Evolutionary conservation across 1,140 invertebrate genomes (phyloP).

Genomic region (Drosophila athabasca): DNA sequence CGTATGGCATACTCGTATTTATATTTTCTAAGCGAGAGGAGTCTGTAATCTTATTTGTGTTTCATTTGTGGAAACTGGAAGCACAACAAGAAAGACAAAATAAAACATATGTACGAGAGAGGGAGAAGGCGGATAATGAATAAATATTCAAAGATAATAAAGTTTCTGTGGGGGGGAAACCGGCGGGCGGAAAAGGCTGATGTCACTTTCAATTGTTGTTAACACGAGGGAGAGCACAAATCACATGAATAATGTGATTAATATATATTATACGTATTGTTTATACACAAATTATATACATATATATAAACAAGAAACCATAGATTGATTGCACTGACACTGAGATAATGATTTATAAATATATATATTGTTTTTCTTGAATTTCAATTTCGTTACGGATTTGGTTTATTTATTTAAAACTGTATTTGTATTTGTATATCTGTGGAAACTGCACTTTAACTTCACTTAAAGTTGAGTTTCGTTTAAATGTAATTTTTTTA

Average conservation of each 20-base stretch:
- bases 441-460: constrained; percentile 39
- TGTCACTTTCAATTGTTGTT: constrained; percentile 69
- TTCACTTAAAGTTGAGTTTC: constrained; percentile 30
- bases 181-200: constrained; percentile 34
- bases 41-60: constrained; percentile 26
- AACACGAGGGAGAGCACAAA: constrained; percentile 2
- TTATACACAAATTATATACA: constrained; percentile 16
- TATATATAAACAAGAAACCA: constrained; percentile 19
- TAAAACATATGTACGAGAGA: constrained; percentile 15
- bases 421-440: too few species aligned
- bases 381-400: background rate
- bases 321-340: constrained; percentile 4
- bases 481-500: constrained; percentile 28
- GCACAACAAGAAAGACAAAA: constrained; percentile 15
- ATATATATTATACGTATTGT: constrained; percentile 31
- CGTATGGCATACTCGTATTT: constrained; percentile 68
- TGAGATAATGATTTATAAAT: constrained; percentile 78
- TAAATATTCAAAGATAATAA: constrained; percentile 35
- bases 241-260: constrained; percentile 29
- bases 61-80: constrained; percentile 52
- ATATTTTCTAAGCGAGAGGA: constrained; percentile 5
- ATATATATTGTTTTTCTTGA: constrained; percentile 13
- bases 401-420: background rate
- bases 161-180: constrained; percentile 4
- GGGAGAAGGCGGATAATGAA: constrained; percentile 2